Evolutionary conservation across 2,113 vertebrate species (phyloP).

Genomic region (Pholis gunnellus): DNA sequence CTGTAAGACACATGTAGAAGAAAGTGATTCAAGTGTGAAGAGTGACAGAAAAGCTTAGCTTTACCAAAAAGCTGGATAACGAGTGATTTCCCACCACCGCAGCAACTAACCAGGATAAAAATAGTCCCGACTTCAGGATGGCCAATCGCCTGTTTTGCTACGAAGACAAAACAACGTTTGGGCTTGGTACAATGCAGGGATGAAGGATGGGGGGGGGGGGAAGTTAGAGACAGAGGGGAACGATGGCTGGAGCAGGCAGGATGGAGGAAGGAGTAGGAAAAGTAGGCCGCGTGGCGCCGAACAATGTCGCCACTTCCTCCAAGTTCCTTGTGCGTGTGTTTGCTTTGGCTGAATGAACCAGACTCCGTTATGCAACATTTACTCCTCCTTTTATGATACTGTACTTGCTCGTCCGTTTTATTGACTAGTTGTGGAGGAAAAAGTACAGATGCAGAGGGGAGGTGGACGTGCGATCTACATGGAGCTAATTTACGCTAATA

Average conservation of each 20-base stretch:
- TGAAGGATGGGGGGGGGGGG: not conserved
- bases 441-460: not conserved
- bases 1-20: not conserved
- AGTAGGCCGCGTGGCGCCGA: slow-evolving; percentile 56
- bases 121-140: slow-evolving; percentile 46
- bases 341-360: slow-evolving; percentile 22
- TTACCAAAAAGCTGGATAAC: not conserved
- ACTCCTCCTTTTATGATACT: not conserved
- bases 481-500: not conserved
- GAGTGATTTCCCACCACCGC: slow-evolving; percentile 33
- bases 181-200: slow-evolving; percentile 14
- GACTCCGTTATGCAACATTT: not conserved
- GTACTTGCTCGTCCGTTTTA: not conserved
- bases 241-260: slow-evolving; percentile 43
- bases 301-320: slow-evolving; percentile 55
- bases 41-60: not conserved
- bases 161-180: slow-evolving; percentile 56
- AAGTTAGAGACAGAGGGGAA: slow-evolving; percentile 52
- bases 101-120: slow-evolving; percentile 57
- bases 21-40: not conserved
- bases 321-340: slow-evolving; percentile 16
- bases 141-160: slow-evolving; percentile 33
- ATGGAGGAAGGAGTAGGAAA: slow-evolving; percentile 62
- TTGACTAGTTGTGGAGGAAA: not conserved
- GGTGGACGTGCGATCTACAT: not conserved